Base-by-base conservation (phyloP, 2,797 vertebrate genomes). In the Rhabdomys pumilio region DNA sequence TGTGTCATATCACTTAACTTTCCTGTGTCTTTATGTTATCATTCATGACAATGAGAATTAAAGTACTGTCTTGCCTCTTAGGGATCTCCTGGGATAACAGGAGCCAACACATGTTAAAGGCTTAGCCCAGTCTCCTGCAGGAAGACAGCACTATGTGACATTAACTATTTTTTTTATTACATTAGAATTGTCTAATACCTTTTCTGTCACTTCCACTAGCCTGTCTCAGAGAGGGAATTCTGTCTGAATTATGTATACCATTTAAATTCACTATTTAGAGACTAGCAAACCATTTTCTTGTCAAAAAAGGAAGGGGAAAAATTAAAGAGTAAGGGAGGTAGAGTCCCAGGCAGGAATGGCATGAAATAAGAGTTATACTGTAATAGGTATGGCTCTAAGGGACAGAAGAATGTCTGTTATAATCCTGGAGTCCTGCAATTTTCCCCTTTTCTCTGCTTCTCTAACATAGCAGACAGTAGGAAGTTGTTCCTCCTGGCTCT, bases 21-120 rank as follows among this genome's bases (percentile, higher is more conserved):
- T 17, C 19, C 12, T 76, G 19, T 84, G 41, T 53, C 73, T 92
- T 90, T 34, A 31, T 94, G 92, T 92, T 44, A 29, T 90, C 55
- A 4, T 20, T 13, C 63, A 20, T 72, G 88, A 76, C 22, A 80
- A 73, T 53, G 53, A 11, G 29, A 92, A 86, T 63, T 47, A 83
- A 96, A 95, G 34, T 47, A 82, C 17, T 13, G 3, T 61, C 69
- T 7, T 84, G n/a, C 75, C 17, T 90, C 34, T 24, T 73, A 47
- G 41, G 67, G 17, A 80, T 77, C 31, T 50, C 75, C 26, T 67
- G 80, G 85, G 50, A 55, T 65, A 55, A 67, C 67, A 34, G 41
- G 22, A 86, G 76, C 55, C 22, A 6, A 0, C 24, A 6, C 0
- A 3, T 38, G 4, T 7, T 20, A 83, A 84, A 44, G 50, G 6